Evolutionary conservation across 2,888 invertebrate species (phyloP), one percentile per base, ranked within the genome.

Genomic region (Hirtodrosophila trivittata): DNA sequence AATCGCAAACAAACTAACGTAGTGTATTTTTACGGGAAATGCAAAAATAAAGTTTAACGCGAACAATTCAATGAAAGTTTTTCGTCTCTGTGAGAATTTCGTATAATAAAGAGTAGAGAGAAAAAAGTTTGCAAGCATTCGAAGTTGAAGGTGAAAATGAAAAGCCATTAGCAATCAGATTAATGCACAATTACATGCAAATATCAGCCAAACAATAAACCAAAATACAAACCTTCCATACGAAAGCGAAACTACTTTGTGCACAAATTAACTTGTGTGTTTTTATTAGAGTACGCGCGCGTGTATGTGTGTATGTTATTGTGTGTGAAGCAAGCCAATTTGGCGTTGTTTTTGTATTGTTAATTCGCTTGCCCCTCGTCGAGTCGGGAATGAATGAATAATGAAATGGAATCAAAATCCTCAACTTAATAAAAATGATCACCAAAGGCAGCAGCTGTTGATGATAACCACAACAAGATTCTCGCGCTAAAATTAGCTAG

Each of bases 1-100:
- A 38, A 42, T 30, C 6, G 12, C 28, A 43, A 45, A 60, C 41
- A 37, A 58, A 60, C 51, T 47, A 30, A 50, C 28, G 30, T 30
- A 30, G 37, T 42, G 45, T 39, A 54, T 32, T 55, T 35, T 56
- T 41, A 58, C 30, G 16, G 9, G 21, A 52, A 57, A 52, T 28
- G 42, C 26, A 18, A 51, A 64, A 56, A 64, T 35, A 37, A 38
- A 65, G 28, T 30, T 30, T 55, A 52, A 60, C 51, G 38, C 42
- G 47, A 67, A 71, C 54, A 73, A 43, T 46, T 73, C 70, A 67
- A 76, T 81, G 81, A 78, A 80, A 75, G 71, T 82, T 67, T 56
- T 70, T 82, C 57, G 60, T 45, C 65, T 66, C 38, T 42, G 65
- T 62, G 65, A 66, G 75, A 78, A 76, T 63, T 76, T 54, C 41